phyloP scores from a whole-genome alignment of 2,113 vertebrate genomes.

The Emydura subglobosa region DNA sequence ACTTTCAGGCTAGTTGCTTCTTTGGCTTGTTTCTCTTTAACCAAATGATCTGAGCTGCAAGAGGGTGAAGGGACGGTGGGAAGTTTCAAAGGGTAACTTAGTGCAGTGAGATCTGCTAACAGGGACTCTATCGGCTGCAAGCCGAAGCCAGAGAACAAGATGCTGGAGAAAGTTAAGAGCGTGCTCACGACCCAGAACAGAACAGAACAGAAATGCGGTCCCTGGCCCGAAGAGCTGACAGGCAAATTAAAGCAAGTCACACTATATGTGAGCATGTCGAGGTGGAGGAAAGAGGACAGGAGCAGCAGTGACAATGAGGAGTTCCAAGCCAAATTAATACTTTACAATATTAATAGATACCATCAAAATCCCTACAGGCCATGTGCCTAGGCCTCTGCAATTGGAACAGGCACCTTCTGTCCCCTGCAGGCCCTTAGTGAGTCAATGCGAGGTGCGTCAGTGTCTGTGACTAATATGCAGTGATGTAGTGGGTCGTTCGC shows the following conservation, averaged over 20 bases:
- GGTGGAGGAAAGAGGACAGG: background rate
- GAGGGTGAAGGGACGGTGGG: slow-evolving; percentile 28
- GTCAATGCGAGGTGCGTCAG: too few relatives aligned
- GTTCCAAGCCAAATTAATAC: too few relatives aligned
- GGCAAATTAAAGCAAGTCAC: background rate
- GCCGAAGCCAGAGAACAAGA: background rate
- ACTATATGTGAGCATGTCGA: too few relatives aligned
- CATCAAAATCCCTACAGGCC: too few relatives aligned
- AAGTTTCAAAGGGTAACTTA: slow-evolving; percentile 68
- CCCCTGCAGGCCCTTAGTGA: too few relatives aligned
- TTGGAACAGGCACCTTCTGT: too few relatives aligned
- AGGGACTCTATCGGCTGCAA: accelerated
- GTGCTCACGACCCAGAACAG: slow-evolving; percentile 44
- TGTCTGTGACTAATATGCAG: too few relatives aligned
- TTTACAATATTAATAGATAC: too few relatives aligned
- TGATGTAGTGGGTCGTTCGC: too few relatives aligned
- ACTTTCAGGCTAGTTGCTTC: slow-evolving; percentile 3
- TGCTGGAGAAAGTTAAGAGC: slow-evolving; percentile 31
- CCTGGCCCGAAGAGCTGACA: background rate
- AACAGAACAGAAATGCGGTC: background rate
- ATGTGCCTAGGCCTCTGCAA: too few relatives aligned
- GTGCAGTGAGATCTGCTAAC: slow-evolving; percentile 15
- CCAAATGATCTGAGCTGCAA: slow-evolving; percentile 38
- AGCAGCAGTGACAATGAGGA: too few relatives aligned
- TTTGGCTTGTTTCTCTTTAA: slow-evolving; percentile 69